These are phyloP conservation scores for Copidosoma aretas DNA, from an alignment of 2,888 invertebrate species.

Conservation along the genomic window DNA sequence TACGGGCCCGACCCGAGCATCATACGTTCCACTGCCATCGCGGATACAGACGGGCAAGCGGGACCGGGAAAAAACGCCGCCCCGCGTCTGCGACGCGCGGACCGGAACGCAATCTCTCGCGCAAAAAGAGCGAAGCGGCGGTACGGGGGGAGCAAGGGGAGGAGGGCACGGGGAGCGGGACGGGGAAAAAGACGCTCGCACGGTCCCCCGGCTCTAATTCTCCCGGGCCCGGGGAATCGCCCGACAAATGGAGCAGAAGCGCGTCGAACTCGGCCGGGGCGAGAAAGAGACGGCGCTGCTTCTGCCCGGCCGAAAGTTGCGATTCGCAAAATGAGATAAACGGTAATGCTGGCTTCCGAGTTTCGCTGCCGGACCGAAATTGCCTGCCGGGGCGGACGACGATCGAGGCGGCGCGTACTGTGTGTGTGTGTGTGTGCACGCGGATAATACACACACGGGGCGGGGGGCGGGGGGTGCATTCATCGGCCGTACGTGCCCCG, in stretches of 20 bases:
- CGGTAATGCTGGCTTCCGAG: conserved; percentile 40
- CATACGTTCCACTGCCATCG: no score
- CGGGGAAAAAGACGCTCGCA: background rate
- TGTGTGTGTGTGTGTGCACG: background rate
- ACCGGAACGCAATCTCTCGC: background rate
- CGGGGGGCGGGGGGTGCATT: background rate
- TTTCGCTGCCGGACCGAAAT: conserved; percentile 29
- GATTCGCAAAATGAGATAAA: conserved; percentile 47
- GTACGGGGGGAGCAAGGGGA: background rate
- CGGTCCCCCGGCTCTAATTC: conserved; percentile 31
- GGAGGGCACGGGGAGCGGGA: background rate
- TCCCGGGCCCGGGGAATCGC: conserved; percentile 13
- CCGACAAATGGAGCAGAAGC: conserved; percentile 36
- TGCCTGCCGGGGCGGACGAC: conserved; percentile 7
- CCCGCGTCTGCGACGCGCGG: background rate
- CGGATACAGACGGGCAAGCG: no score
- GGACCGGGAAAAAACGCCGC: background rate
- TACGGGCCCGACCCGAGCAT: no score
- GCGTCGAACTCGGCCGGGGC: conserved; percentile 27
- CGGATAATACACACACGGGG: background rate
- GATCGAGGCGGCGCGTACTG: no score
- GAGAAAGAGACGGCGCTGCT: conserved; percentile 4
- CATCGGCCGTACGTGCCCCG: no score
- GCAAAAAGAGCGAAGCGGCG: background rate
- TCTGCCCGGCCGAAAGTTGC: conserved; percentile 35